Evolutionary conservation across 2,888 invertebrate genomes (phyloP), one percentile per base, ranked within the genome.

Genomic region (Trichogramma evanescens): DNA sequence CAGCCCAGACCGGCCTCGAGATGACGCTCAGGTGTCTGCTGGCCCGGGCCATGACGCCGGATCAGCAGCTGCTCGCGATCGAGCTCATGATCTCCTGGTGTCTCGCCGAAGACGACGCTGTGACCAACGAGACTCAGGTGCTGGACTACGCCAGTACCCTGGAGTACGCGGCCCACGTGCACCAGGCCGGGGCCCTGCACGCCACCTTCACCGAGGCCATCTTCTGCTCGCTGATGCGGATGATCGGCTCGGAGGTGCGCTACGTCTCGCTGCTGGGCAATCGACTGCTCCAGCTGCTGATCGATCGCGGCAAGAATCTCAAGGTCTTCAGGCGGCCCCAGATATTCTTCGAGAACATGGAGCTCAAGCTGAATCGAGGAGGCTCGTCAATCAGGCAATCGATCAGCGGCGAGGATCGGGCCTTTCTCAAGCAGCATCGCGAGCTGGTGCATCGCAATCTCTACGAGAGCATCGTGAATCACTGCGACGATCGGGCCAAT

Each of bases 301-400:
- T 86, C 4, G 86, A 86, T 68, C 78, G 85, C 48, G 78, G 79
- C 44, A 71, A 76, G 0, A 86, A 86, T 63, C 74, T 73, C 9
- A 62, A 71, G 1, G 71, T 78, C 59, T 79, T 84, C 64, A 73
- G 79, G 59, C 78, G 80, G 0, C 85, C 86, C 1, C 79, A 76
- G n/a, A 79, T 86, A 56, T 81, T 80, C 63, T 79, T 79, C 53
- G 70, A 78, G 58, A 70, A 76, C 45, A 75, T 75, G 43, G 69
- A 81, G 69, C 80, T 81, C 8, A 76, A 78, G 13, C 68, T 86
- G 38, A n/a, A 56, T 2, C 42, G 39, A 40, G 26, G 26, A 26
- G 26, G 26, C 26, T 63, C 73, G 75, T 4, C 13, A 2, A 13
- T 26, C 26, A 26, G 26, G 26, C 26, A 3, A 2, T 26, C 26